Evolutionary conservation across 2,113 vertebrate species (phyloP).

Genomic region (Scytalopus superciliaris): DNA sequence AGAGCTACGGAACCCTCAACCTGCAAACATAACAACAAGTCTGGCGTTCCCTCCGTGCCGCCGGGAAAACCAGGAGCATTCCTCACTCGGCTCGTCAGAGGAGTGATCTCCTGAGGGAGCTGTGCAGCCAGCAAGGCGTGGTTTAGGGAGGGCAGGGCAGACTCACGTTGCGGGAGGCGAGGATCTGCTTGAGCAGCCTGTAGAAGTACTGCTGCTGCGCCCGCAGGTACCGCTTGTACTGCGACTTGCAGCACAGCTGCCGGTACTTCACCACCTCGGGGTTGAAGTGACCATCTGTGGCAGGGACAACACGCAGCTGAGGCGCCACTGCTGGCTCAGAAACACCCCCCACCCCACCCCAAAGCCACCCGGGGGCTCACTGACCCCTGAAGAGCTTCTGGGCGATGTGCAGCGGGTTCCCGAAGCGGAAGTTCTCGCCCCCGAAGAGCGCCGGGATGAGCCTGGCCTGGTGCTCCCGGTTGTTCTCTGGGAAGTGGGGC

Average conservation of each 20-base stretch:
- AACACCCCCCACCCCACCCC: too few species aligned
- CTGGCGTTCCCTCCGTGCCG: not conserved
- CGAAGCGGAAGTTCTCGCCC: constrained; percentile 89
- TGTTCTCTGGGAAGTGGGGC: constrained; percentile 86
- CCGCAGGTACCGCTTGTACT: constrained; percentile 88
- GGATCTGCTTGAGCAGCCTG: constrained; percentile 90
- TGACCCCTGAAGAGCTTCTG: constrained; percentile 94
- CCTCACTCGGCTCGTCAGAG: too few species aligned
- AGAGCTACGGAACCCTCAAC: not conserved
- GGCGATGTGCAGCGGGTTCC: constrained; percentile 91
- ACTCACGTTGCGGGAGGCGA: constrained; percentile 91
- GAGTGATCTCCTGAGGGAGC: too few species aligned
- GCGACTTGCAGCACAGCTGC: constrained; percentile 90
- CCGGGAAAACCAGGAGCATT: not conserved
- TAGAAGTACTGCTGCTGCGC: constrained; percentile 96
- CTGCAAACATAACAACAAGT: rapidly evolving
- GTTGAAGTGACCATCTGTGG: constrained; percentile 92
- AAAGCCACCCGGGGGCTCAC: rapidly evolving
- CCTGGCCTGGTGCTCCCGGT: constrained; percentile 78
- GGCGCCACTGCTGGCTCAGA: not conserved
- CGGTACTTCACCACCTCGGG: constrained; percentile 97
- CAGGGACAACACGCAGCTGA: not conserved
- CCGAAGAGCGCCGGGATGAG: constrained; percentile 83
- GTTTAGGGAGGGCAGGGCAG: too few species aligned
- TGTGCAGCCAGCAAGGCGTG: too few species aligned